These are phyloP conservation scores for Bufo bufo DNA, from an alignment of 2,113 vertebrate genomes.

Conservation along the genomic window DNA sequence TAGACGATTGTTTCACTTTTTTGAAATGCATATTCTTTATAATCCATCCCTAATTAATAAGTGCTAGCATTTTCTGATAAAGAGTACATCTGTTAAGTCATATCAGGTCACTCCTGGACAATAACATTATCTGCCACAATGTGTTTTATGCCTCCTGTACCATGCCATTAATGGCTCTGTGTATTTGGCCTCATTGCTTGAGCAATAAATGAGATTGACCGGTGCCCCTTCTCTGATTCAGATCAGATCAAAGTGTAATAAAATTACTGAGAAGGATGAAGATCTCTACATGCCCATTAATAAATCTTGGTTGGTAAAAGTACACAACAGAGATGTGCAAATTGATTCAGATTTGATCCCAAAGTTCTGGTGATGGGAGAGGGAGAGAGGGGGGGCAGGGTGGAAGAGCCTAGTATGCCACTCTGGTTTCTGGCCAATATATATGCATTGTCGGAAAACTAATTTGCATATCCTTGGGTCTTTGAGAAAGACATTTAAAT, in stretches of 20 bases:
- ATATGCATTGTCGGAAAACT: too few species aligned
- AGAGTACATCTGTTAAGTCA: constrained; percentile 33
- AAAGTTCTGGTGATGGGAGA: too few species aligned
- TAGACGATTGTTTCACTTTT: too few species aligned
- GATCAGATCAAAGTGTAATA: constrained; percentile 61
- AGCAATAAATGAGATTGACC: constrained; percentile 60
- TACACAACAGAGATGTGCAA: too few species aligned
- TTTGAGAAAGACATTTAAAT: too few species aligned
- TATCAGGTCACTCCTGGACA: constrained; percentile 56
- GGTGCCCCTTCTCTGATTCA: constrained; percentile 54
- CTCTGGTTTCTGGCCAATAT: too few species aligned
- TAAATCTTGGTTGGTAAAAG: background rate
- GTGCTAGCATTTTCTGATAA: constrained; percentile 44
- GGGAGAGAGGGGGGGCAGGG: too few species aligned
- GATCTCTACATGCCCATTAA: constrained; percentile 12
- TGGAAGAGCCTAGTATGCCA: too few species aligned
- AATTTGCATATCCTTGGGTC: too few species aligned
- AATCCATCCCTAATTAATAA: constrained; percentile 38
- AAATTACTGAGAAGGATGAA: constrained; percentile 45
- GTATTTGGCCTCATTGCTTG: constrained; percentile 60
- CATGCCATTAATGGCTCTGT: constrained; percentile 57
- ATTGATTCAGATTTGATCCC: too few species aligned
- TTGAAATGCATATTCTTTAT: background rate
- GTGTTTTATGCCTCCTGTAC: constrained; percentile 56
- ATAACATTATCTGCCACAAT: constrained; percentile 55